phyloP scores from a whole-genome alignment of 2,888 invertebrate species.

The Dermolepida albohirtum region DNA sequence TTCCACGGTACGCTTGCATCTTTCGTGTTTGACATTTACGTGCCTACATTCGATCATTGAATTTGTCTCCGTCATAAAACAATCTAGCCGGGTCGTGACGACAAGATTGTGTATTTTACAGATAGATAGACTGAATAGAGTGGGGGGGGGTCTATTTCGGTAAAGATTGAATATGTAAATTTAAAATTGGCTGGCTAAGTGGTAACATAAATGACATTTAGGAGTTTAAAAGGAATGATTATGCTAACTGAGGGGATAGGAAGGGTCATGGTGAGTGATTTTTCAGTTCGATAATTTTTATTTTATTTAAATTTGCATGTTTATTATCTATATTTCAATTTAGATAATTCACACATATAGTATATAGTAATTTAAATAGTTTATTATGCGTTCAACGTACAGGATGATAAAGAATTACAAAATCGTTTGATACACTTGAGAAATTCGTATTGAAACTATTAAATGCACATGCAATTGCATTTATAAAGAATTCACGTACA shows the following conservation, averaged over 20 bases:
- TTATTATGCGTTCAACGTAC: too few species aligned
- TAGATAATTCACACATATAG: too few species aligned
- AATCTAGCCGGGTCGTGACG: slow-evolving; percentile 13
- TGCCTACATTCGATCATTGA: slow-evolving; percentile 22
- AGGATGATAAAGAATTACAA: too few species aligned
- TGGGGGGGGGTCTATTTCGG: neutral
- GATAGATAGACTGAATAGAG: neutral
- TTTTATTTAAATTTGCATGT: neutral
- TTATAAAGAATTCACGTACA: too few species aligned
- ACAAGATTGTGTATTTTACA: slow-evolving; percentile 18
- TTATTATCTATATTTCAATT: too few species aligned
- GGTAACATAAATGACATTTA: neutral
- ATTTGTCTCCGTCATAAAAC: slow-evolving; percentile 24
- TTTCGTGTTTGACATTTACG: slow-evolving; percentile 30
- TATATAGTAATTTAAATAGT: too few species aligned
- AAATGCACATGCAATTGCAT: too few species aligned
- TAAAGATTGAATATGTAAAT: slow-evolving; percentile 34
- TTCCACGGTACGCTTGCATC: neutral
- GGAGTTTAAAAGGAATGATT: neutral
- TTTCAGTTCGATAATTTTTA: slow-evolving; percentile 3
- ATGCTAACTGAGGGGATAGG: neutral
- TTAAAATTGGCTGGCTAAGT: slow-evolving; percentile 23
- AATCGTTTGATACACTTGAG: too few species aligned
- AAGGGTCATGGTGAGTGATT: neutral
- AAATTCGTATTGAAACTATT: too few species aligned